Percentiles rank a stretch among this genome's conserved stretches.
Conservation (phyloP, 2,113 vertebrate genomes). For the Tupaia tana region DNA sequence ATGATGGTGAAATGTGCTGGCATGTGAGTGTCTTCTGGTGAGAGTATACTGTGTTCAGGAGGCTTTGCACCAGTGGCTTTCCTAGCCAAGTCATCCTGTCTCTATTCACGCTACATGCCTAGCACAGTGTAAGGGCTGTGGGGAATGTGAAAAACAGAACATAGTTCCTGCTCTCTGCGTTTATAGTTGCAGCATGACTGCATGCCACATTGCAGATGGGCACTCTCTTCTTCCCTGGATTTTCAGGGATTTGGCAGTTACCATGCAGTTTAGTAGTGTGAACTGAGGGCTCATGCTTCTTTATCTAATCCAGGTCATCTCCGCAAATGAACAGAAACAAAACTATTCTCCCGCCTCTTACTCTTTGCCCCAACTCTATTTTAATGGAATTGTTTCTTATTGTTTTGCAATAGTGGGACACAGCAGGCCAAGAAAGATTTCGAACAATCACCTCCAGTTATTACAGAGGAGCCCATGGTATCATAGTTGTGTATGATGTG, state of each 20-base stretch:
- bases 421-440: constrained; percentile 97
- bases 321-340: neutral
- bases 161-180: neutral
- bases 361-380: neutral
- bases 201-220: neutral
- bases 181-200: constrained; percentile 12
- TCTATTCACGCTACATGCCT: neutral
- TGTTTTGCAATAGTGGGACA: constrained; percentile 93
- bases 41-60: neutral
- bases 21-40: neutral
- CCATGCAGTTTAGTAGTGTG: neutral
- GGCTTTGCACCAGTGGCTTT: neutral
- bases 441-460: constrained; percentile 99
- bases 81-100: neutral
- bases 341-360: neutral
- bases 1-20: neutral
- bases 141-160: constrained; percentile 1
- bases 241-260: constrained; percentile 13
- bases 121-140: neutral
- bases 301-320: neutral
- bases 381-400: constrained; percentile 72
- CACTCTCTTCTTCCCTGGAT: neutral
- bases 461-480: constrained; percentile 98
- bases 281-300: constrained; percentile 10
- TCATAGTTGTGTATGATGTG: constrained; percentile 98